Evolutionary conservation across 2,113 vertebrate species (phyloP), one percentile per base, ranked within the genome.

Genomic region (Phycodurus eques): DNA sequence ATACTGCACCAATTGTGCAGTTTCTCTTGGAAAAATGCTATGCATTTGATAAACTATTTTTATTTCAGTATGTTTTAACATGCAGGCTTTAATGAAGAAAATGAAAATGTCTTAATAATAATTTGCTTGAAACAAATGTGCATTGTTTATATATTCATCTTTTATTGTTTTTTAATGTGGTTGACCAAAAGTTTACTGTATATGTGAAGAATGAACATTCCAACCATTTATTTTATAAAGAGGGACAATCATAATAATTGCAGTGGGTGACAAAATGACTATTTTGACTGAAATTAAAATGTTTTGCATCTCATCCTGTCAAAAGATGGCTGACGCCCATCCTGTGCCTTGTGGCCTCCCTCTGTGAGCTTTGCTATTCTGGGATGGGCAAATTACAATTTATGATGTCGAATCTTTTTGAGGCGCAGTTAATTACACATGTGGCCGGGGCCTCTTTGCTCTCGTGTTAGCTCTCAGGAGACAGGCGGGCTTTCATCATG

Each of bases 21-120:
- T 90, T 83, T 80, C 64, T 85, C 72, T 81, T 72, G 67, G 56
- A 81, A 70, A 92, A 94, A 93, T 94, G 93, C 92, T 92, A 73
- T 93, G 92, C 93, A 94, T 94, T 94, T 93, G 91, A 91, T 92
- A 85, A 91, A 84, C 83, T 88, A 87, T 88, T 82, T 85, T 84
- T 88, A 74, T 89, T 85, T 70, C 79, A 79, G 71, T 80, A 65
- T 77, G 54, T 80, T 78, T 81, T 69, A 76, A 83, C 73, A 54
- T 43, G 53, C 75, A 81, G 80, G 68, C 70, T 75, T 83, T 75
- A 74, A 87, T 89, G 87, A 91, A 91, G 87, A 89, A 82, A 83
- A 84, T 49, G 17, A 13, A 73, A 67, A 72, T 81, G 67, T 75
- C 75, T 83, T 79, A 73, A 68, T 82, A 57, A 65, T 67, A 72